phyloP scores from a whole-genome alignment of 1,140 invertebrate species.

The Danaus plexippus region DNA sequence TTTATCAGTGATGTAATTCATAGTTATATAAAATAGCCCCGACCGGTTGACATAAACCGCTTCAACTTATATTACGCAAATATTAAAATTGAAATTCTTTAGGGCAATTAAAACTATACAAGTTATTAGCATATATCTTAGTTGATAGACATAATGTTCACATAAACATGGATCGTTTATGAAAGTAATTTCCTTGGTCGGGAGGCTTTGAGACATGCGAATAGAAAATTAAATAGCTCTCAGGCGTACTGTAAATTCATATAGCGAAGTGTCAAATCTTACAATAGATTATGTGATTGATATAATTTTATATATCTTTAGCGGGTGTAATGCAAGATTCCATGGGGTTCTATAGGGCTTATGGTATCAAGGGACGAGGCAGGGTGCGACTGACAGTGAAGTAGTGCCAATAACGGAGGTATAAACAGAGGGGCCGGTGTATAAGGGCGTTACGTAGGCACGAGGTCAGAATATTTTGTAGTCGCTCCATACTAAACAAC shows the following conservation, averaged over 20 bases:
- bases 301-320: slow-evolving; percentile 58
- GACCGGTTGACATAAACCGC: too few species aligned
- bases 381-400: slow-evolving; percentile 73
- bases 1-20: too few species aligned
- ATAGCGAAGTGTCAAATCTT: slow-evolving; percentile 46
- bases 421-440: slow-evolving; percentile 67
- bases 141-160: slow-evolving; percentile 17
- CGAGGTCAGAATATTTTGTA: slow-evolving; percentile 71
- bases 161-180: too few species aligned
- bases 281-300: slow-evolving; percentile 60
- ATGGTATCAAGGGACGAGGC: slow-evolving; percentile 51
- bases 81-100: slow-evolving; percentile 13
- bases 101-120: slow-evolving; percentile 41
- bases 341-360: slow-evolving; percentile 39
- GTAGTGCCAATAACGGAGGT: slow-evolving; percentile 73
- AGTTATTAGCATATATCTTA: slow-evolving; percentile 40
- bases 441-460: slow-evolving; percentile 62
- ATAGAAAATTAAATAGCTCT: background rate
- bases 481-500: slow-evolving; percentile 52
- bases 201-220: too few species aligned
- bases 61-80: too few species aligned
- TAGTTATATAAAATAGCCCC: too few species aligned
- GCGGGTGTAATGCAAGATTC: slow-evolving; percentile 48
- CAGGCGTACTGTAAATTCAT: slow-evolving; percentile 6
- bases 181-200: too few species aligned